Conservation (phyloP, 1,140 invertebrate species). For the Pararge aegeria region DNA sequence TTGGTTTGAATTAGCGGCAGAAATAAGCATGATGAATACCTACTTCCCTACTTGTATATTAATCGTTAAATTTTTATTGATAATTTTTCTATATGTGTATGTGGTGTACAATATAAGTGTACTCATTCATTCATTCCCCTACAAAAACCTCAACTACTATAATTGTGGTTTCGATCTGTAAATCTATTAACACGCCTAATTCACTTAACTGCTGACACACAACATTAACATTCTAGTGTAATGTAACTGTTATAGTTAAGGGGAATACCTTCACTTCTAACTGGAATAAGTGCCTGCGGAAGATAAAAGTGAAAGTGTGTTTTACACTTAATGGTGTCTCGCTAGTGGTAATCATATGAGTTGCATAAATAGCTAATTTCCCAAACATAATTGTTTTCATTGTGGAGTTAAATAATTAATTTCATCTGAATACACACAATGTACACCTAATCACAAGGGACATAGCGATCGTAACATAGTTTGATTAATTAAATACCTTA, state of each 20-base stretch:
- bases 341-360: too few species aligned
- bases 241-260: conserved; percentile 44
- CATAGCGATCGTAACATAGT: not conserved
- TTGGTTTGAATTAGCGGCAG: too few species aligned
- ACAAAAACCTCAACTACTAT: too few species aligned
- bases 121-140: too few species aligned
- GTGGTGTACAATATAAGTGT: too few species aligned
- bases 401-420: too few species aligned
- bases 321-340: not conserved
- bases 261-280: conserved; percentile 16
- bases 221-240: conserved; percentile 41
- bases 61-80: too few species aligned
- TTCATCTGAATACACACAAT: not conserved
- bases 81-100: too few species aligned
- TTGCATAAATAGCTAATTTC: too few species aligned
- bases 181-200: conserved; percentile 50
- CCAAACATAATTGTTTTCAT: too few species aligned
- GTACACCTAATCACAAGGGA: not conserved
- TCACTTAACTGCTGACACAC: conserved; percentile 48
- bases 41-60: too few species aligned
- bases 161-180: conserved; percentile 26
- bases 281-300: not conserved
- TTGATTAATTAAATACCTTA: not conserved
- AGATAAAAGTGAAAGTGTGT: conserved; percentile 6
- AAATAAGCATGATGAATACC: too few species aligned